phyloP scores from a whole-genome alignment of 1,140 invertebrate species.

The Caerostris extrusa region DNA sequence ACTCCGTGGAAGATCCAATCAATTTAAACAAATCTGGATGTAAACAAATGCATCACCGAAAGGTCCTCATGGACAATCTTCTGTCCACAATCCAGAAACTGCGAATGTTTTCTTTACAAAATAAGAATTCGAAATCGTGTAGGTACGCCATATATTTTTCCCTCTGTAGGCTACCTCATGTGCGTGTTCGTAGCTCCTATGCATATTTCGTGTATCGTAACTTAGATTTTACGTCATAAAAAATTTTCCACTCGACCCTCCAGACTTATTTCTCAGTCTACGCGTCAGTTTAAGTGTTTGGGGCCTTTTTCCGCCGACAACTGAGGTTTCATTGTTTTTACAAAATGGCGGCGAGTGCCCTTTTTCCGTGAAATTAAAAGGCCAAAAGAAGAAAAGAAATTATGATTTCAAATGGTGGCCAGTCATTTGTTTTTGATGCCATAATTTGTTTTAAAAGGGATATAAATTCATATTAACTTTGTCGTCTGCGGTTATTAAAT shows the following conservation, averaged over 20 bases:
- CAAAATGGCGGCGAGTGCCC: conserved; percentile 4
- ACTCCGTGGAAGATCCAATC: not conserved
- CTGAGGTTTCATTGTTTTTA: conserved; percentile 22
- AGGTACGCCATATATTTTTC: conserved; percentile 43
- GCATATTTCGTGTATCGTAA: conserved; percentile 69
- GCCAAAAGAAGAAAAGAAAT: not conserved
- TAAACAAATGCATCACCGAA: conserved; percentile 17
- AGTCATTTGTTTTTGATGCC: conserved; percentile 27
- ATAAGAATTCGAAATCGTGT: conserved; percentile 29
- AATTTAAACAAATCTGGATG: not conserved
- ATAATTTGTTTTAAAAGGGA: not conserved
- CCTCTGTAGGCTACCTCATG: not conserved
- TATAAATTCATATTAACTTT: conserved; percentile 27
- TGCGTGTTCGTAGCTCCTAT: conserved; percentile 48
- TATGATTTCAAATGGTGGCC: not conserved
- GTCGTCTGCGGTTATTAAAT: not conserved
- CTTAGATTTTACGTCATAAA: conserved; percentile 63
- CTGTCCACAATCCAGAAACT: not conserved
- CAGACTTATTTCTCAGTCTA: conserved; percentile 43
- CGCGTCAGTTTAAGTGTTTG: conserved; percentile 28
- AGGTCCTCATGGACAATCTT: not conserved
- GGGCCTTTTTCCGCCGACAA: conserved; percentile 1
- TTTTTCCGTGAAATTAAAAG: not conserved
- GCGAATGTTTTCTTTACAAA: not conserved
- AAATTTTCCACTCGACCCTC: not conserved